These are phyloP conservation scores for Cataglyphis altisquamis DNA, from an alignment of 2,888 invertebrate species.

Conservation along the genomic window DNA sequence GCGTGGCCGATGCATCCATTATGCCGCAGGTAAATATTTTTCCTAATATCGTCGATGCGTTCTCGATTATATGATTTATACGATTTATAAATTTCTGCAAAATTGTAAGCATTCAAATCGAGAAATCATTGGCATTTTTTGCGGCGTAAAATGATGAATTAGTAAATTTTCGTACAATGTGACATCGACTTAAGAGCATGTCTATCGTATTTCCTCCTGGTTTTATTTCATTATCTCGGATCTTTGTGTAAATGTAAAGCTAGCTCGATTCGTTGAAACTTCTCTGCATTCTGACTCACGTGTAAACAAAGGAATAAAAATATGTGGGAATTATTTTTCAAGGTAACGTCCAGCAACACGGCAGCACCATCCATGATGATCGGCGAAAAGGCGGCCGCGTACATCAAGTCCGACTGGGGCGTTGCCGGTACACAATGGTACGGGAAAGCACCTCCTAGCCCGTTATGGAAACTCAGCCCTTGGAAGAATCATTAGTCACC, in stretches of 20 bases:
- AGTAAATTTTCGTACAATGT: neutral
- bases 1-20: conserved; percentile 89
- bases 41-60: neutral
- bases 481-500: conserved; percentile 67
- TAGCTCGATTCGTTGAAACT: neutral
- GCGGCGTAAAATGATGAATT: neutral
- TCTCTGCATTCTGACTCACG: neutral
- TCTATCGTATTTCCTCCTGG: neutral
- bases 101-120: neutral
- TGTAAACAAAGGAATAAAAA: neutral
- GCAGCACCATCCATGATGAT: conserved; percentile 89
- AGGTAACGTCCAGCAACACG: conserved; percentile 87
- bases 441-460: conserved; percentile 63
- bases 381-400: conserved; percentile 88
- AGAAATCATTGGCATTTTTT: neutral
- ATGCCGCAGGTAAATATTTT: conserved; percentile 87
- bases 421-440: conserved; percentile 83
- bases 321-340: neutral
- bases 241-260: neutral
- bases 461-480: conserved; percentile 57
- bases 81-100: neutral
- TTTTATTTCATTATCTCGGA: neutral
- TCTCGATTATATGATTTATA: neutral
- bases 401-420: conserved; percentile 87
- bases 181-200: neutral